Base-by-base conservation (phyloP, 2,113 vertebrate genomes). In the Sturnus vulgaris region DNA sequence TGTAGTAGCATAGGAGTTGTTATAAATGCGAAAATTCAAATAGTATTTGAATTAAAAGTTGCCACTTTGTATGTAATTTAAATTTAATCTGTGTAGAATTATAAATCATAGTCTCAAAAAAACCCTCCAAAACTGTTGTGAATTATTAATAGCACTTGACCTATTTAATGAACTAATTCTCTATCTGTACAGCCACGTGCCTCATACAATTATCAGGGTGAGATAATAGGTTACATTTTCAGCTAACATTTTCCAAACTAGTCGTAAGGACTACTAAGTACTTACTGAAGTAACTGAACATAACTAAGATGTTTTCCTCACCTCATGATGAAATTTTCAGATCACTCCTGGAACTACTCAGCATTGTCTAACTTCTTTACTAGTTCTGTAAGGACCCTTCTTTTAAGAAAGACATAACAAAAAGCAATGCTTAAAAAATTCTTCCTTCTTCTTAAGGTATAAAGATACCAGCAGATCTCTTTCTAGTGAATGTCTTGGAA, bases 401-500 rank as follows among this genome's bases (percentile, higher is more conserved):
- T 49, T 82, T 82, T 72, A 52, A 85, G 46, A 89, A 82, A 78
- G 12, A 46, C 8, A 2, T 28, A 52, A 82, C 8, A 83, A 40
- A 95, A 47, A 50, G 85, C 10, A 84, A 2, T 44, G 28, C 47
- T 91, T 49, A 6, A 33, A 73, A 96, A 82, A 84, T 71, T 40
- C 39, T 52, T 59, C 22, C 25, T 95, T 82, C 4, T 64, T 53
- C 94, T 93, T 70, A 95, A 99, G 99, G 96, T 98, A 98, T 95
- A 98, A 98, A 90, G 98, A 98, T 90, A 86, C 94, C 49, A 56
- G 96, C 33, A 96, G 96, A 90, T 90, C 98, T 61, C 96, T 98
- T 95, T 97, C 98, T 46, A 98, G 93, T 89, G 98, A 98, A 82
- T 99, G 99, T 96, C 97, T 98, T 92, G 98, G 97, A 93, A 94